phyloP scores from a whole-genome alignment of 1,140 invertebrate genomes.

The Choristoneura fumiferana region DNA sequence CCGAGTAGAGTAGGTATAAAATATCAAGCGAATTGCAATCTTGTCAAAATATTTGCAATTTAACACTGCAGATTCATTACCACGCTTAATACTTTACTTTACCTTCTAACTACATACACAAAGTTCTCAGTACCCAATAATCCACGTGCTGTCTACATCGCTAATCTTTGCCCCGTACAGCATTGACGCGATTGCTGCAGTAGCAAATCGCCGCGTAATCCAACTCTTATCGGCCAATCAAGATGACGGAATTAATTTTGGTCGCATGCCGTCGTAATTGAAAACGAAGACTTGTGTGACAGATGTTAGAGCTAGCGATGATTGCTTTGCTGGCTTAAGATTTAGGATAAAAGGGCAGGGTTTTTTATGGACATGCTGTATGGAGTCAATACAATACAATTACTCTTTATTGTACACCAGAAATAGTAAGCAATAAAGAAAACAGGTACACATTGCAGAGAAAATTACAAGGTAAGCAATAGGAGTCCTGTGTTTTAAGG shows the following conservation, averaged over 20 bases:
- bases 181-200: slow-evolving; percentile 55
- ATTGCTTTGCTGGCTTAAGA: slow-evolving; percentile 31
- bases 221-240: slow-evolving; percentile 63
- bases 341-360: background rate
- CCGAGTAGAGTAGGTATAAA: too few relatives aligned
- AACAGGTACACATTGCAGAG: too few relatives aligned
- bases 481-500: too few relatives aligned
- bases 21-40: too few relatives aligned
- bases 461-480: too few relatives aligned
- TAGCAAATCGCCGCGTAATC: slow-evolving; percentile 69
- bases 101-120: too few relatives aligned
- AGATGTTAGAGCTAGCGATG: slow-evolving; percentile 41
- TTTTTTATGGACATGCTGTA: background rate
- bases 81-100: too few relatives aligned
- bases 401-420: too few relatives aligned
- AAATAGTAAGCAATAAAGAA: too few relatives aligned
- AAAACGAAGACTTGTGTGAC: slow-evolving; percentile 58
- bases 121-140: slow-evolving; percentile 18
- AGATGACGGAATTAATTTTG: slow-evolving; percentile 67
- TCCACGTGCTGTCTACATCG: slow-evolving; percentile 22
- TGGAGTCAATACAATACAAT: too few relatives aligned
- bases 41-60: too few relatives aligned
- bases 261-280: slow-evolving; percentile 58
- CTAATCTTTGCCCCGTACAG: slow-evolving; percentile 47
- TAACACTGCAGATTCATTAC: too few relatives aligned